Percentiles rank a stretch among this genome's conserved stretches.
These are phyloP conservation scores for Tragelaphus buxtoni DNA, from an alignment of 2,113 vertebrate genomes.

Conservation along the genomic window DNA sequence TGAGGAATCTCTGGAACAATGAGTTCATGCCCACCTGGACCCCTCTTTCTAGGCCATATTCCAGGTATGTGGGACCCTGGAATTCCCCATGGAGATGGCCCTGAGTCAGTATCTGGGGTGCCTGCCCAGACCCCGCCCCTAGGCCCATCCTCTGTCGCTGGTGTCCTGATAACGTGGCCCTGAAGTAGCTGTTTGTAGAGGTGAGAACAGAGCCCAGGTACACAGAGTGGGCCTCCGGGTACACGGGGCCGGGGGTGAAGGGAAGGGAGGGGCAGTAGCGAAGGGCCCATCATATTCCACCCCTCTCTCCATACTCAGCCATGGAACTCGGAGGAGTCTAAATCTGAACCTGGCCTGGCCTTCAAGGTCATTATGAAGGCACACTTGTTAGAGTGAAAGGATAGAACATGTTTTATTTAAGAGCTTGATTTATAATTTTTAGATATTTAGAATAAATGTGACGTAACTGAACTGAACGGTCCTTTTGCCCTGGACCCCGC, in stretches of 20 bases:
- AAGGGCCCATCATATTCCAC: fast-evolving
- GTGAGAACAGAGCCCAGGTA: not conserved
- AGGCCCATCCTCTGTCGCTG: not conserved
- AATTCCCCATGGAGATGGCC: not conserved
- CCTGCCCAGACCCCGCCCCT: not conserved
- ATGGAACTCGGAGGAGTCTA: not conserved
- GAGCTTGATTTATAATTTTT: conserved; percentile 56
- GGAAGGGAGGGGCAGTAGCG: not conserved
- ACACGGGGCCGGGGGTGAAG: not conserved
- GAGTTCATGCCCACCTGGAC: not conserved
- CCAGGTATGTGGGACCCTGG: not conserved
- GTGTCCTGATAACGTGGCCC: not conserved
- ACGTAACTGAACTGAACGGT: not conserved
- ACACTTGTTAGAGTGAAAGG: conserved; percentile 49
- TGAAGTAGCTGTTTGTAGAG: not conserved
- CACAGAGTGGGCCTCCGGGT: not conserved
- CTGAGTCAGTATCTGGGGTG: not conserved
- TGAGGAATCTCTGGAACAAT: not conserved
- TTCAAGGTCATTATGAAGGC: conserved; percentile 57
- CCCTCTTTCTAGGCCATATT: not conserved
- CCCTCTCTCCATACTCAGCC: not conserved
- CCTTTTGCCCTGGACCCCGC: not conserved
- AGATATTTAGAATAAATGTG: conserved; percentile 37
- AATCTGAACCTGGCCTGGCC: conserved; percentile 27
- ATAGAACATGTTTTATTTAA: conserved; percentile 63